Evolutionary conservation across 2,888 invertebrate genomes (phyloP).

Genomic region (Pyrochroa serraticornis): DNA sequence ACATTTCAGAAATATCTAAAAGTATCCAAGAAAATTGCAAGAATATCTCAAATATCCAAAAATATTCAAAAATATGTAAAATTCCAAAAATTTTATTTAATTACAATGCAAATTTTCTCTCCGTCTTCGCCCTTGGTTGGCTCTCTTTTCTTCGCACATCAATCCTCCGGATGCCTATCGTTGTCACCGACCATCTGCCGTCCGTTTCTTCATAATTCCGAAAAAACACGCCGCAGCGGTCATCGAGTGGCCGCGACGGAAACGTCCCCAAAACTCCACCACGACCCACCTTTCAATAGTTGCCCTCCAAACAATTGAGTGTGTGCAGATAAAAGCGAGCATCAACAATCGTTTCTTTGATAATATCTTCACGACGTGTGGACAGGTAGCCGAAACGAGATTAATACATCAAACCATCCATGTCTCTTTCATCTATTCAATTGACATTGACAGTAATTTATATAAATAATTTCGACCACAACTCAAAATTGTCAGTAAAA

Average conservation of each 20-base stretch:
- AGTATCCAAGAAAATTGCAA: too few species aligned
- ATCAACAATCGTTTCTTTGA: conserved; percentile 38
- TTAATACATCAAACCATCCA: neutral
- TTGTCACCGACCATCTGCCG: too few species aligned
- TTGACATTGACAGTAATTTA: neutral
- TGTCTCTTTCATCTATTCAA: neutral
- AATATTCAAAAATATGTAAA: too few species aligned
- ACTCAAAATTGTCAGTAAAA: conserved; percentile 2
- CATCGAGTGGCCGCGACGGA: conserved; percentile 37
- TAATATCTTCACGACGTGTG: conserved; percentile 46
- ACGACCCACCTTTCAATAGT: conserved; percentile 32
- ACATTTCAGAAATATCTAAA: too few species aligned
- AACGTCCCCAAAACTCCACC: conserved; percentile 26
- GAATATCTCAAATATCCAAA: too few species aligned
- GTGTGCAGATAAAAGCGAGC: conserved; percentile 35
- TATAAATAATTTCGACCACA: neutral
- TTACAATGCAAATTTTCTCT: too few species aligned
- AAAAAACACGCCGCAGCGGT: conserved; percentile 34
- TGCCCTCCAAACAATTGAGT: conserved; percentile 38
- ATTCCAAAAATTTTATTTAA: too few species aligned
- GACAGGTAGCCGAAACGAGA: conserved; percentile 38
- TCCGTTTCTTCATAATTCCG: too few species aligned
- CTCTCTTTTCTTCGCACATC: too few species aligned
- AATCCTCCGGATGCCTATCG: too few species aligned
- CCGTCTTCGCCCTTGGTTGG: too few species aligned